Conservation (phyloP, 2,797 vertebrate genomes). For the Sphenodon punctatus region DNA sequence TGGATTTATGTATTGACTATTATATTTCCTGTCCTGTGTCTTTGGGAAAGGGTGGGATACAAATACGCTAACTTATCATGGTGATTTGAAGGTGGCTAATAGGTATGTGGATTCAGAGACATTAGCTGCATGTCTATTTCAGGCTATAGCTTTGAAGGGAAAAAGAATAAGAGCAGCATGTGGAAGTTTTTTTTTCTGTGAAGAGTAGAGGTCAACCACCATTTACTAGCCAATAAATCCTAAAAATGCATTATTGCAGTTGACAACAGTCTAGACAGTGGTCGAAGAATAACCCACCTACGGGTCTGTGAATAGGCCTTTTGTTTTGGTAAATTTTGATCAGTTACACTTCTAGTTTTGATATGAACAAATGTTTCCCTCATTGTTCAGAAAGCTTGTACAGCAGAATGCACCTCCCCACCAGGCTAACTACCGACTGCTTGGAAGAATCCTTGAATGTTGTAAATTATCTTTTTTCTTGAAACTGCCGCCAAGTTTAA, state of each 20-base stretch:
- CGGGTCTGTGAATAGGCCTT: too few species aligned
- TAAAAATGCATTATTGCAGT: not conserved
- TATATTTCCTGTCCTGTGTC: too few species aligned
- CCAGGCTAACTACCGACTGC: not conserved
- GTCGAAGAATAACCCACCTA: not conserved
- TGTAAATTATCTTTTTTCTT: not conserved
- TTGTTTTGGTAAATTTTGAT: not conserved
- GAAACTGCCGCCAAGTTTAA: too few species aligned
- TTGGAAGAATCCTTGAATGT: not conserved
- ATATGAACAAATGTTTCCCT: not conserved
- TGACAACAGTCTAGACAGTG: not conserved
- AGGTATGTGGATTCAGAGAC: not conserved
- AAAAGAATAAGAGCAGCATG: not conserved
- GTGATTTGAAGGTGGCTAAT: not conserved
- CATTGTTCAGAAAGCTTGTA: not conserved
- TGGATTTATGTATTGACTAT: too few species aligned
- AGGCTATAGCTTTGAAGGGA: slow-evolving; percentile 21
- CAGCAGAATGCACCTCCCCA: not conserved
- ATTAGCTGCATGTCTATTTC: not conserved
- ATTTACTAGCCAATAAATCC: not conserved
- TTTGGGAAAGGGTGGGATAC: too few species aligned
- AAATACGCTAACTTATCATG: not conserved
- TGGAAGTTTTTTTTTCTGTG: not conserved
- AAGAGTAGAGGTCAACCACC: not conserved
- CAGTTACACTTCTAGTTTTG: not conserved